These are phyloP conservation scores for Eucidaris tribuloides DNA, from an alignment of 35 echinoderm and acorn worm species.

Conservation along the genomic window DNA sequence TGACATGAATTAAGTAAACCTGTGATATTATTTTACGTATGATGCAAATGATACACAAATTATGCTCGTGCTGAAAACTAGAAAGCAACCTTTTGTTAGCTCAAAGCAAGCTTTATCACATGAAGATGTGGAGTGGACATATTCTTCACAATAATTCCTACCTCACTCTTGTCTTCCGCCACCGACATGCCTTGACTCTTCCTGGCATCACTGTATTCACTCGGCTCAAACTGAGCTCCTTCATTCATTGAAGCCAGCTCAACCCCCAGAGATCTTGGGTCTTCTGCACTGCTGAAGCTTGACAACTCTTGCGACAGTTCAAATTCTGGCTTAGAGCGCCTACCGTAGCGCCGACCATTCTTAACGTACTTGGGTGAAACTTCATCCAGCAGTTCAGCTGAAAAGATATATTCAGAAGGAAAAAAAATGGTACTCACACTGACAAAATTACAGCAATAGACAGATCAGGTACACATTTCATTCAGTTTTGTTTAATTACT, in stretches of 20 bases:
- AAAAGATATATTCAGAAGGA: not conserved
- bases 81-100: too few species aligned
- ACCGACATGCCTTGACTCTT: constrained; percentile 44
- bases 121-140: not conserved
- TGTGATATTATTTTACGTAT: too few species aligned
- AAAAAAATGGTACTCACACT: too few species aligned
- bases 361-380: constrained; percentile 91
- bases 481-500: too few species aligned
- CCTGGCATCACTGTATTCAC: not conserved
- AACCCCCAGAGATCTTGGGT: constrained; percentile 8
- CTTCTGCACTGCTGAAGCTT: constrained; percentile 36
- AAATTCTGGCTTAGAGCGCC: constrained; percentile 77
- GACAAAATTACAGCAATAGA: too few species aligned
- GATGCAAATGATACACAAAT: too few species aligned
- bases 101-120: too few species aligned
- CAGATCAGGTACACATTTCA: too few species aligned
- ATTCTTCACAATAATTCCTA: not conserved
- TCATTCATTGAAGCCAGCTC: not conserved
- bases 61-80: too few species aligned
- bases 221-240: not conserved
- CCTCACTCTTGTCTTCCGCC: constrained; percentile 60
- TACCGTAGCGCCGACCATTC: constrained; percentile 72
- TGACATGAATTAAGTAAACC: too few species aligned
- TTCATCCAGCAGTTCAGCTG: constrained; percentile 35
- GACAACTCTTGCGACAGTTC: constrained; percentile 71